phyloP scores from a whole-genome alignment of 2,888 invertebrate species.

The Cryptocephalus primarius region DNA sequence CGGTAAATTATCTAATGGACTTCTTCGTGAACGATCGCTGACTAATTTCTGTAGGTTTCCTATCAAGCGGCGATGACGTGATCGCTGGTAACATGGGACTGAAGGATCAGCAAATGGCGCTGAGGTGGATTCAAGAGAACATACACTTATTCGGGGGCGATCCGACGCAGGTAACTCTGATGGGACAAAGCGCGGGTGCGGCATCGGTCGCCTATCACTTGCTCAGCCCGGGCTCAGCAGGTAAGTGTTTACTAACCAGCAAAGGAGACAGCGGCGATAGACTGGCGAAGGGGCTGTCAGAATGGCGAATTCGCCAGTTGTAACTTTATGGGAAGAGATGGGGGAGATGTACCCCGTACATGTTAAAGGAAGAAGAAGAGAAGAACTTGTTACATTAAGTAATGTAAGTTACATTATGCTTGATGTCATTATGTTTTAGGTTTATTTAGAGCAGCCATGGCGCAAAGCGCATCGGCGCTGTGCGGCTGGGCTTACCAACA shows the following conservation, averaged over 20 bases:
- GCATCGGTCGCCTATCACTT: constrained; percentile 23
- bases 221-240: constrained; percentile 12
- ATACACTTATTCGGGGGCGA: constrained; percentile 28
- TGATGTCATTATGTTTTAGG: constrained; percentile 12
- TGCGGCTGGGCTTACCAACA: constrained; percentile 17
- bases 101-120: constrained; percentile 24
- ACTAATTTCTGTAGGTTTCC: constrained; percentile 17
- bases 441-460: constrained; percentile 17
- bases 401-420: too few relatives aligned
- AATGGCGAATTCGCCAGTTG: too few relatives aligned
- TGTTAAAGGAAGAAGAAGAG: too few relatives aligned
- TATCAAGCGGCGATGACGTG: constrained; percentile 23
- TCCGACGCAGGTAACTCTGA: constrained; percentile 20
- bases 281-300: too few relatives aligned
- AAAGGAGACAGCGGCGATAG: too few relatives aligned
- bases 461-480: constrained; percentile 19
- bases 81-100: constrained; percentile 27
- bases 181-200: constrained; percentile 26
- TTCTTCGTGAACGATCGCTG: neutral
- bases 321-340: too few relatives aligned
- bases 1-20: constrained; percentile 8
- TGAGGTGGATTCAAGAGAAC: constrained; percentile 24
- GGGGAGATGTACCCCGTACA: too few relatives aligned
- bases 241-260: too few relatives aligned
- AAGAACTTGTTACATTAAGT: too few relatives aligned